Evolutionary conservation across 2,888 invertebrate species (phyloP).

Genomic region (Erebia aethiops): DNA sequence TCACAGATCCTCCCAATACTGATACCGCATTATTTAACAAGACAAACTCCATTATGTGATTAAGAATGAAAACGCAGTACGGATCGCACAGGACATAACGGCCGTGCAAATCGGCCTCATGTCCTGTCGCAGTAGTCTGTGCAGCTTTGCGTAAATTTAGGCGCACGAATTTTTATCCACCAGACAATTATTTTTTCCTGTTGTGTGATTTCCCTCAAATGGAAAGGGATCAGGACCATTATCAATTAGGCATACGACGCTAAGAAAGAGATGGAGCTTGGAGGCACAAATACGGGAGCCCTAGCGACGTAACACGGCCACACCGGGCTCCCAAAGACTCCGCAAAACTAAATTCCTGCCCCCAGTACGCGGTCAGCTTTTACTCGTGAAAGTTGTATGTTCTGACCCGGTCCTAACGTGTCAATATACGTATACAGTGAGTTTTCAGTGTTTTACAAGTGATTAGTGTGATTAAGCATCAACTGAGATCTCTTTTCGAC

Average conservation of each 20-base stretch:
- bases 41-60: too few species aligned
- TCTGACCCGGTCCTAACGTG: not conserved
- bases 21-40: too few species aligned
- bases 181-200: too few species aligned
- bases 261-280: not conserved
- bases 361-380: constrained; percentile 48
- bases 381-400: constrained; percentile 27
- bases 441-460: constrained; percentile 29
- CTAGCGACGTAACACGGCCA: constrained; percentile 32
- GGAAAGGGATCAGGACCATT: too few species aligned
- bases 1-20: too few species aligned
- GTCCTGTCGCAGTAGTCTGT: too few species aligned
- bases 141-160: too few species aligned
- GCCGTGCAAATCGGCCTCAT: too few species aligned
- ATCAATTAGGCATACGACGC: not conserved
- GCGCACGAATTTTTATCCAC: too few species aligned
- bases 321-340: constrained; percentile 43
- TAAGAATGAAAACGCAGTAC: too few species aligned
- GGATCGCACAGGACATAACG: too few species aligned
- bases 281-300: not conserved
- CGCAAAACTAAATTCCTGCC: constrained; percentile 49
- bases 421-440: constrained; percentile 24
- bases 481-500: constrained; percentile 19
- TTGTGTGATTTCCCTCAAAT: too few species aligned
- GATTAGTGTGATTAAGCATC: constrained; percentile 27